A percentile compares a stretch with the other conserved stretches of the same genome.
Evolutionary conservation across 2,797 vertebrate species (phyloP).

Genomic region (Acipenser oxyrinchus): DNA sequence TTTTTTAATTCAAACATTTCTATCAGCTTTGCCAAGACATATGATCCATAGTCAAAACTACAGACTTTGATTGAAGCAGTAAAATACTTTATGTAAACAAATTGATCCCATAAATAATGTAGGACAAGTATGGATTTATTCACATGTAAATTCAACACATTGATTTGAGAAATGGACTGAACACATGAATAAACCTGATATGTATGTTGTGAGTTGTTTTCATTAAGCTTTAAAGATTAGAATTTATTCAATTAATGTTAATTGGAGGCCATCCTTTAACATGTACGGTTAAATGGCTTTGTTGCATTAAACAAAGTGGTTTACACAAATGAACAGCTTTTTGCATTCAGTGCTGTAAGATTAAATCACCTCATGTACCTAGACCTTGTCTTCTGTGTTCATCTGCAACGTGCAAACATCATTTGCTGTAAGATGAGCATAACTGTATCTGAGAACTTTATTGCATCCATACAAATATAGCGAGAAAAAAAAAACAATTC

Average conservation of each 20-base stretch:
- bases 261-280: not conserved
- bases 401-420: slow-evolving; percentile 13
- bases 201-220: not conserved
- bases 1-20: too few relatives aligned
- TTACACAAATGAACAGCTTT: slow-evolving; percentile 8
- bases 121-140: too few relatives aligned
- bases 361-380: slow-evolving; percentile 6
- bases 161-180: too few relatives aligned
- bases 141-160: too few relatives aligned
- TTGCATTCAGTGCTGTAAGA: slow-evolving; percentile 4
- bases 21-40: too few relatives aligned
- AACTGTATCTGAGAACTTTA: slow-evolving; percentile 13
- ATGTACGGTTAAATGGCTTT: not conserved
- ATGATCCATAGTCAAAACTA: too few relatives aligned
- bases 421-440: slow-evolving; percentile 14
- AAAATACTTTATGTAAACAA: too few relatives aligned
- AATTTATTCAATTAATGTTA: not conserved
- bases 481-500: not conserved
- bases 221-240: not conserved
- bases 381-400: slow-evolving; percentile 6
- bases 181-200: not conserved
- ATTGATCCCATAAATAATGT: too few relatives aligned
- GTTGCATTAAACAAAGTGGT: slow-evolving; percentile 2
- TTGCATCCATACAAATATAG: not conserved
- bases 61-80: too few relatives aligned